A percentile compares a stretch with the other conserved stretches of the same genome.
phyloP scores from a whole-genome alignment of 2,113 vertebrate species.

The rat (Rattus norvegicus) region GRCr8 NC_086024.1:83684501-83685000 shows the following conservation, averaged over 20 bases:
- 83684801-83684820: no score
- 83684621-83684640: neutral
- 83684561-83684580: neutral
- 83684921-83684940: no score
- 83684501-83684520: neutral
- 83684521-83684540: neutral
- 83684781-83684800: neutral
- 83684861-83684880: no score
- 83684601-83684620: neutral
- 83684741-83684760: neutral
- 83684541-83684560: neutral
- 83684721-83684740: neutral
- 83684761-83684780: neutral
- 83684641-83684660: neutral
- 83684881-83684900: no score
- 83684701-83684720: neutral
- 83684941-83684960: no score
- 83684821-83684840: no score
- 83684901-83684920: no score
- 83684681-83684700: neutral
- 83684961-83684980: no score
- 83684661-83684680: neutral
- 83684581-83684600: slow-evolving; percentile 5
- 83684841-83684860: no score
- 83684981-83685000: no score